These are phyloP conservation scores for Sebastes flavidus DNA, from an alignment of 2,797 vertebrate genomes.

Conservation along the genomic window DNA sequence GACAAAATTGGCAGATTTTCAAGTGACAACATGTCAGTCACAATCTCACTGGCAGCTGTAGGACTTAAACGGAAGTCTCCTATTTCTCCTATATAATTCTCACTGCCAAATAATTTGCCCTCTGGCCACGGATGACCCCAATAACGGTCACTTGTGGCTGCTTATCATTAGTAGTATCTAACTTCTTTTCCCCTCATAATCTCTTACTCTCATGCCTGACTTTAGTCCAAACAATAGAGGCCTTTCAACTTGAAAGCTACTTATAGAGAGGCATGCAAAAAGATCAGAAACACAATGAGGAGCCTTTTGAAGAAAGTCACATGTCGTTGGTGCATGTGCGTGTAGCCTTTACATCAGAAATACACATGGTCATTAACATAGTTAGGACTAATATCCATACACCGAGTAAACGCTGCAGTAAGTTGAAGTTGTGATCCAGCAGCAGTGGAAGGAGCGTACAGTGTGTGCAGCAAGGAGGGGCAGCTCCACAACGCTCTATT, in stretches of 20 bases:
- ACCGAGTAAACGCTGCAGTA: not conserved
- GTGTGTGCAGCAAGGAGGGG: slow-evolving; percentile 45
- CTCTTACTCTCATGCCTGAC: slow-evolving; percentile 50
- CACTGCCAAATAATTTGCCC: not conserved
- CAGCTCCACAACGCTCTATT: slow-evolving; percentile 50
- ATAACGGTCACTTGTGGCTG: not conserved
- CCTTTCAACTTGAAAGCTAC: slow-evolving; percentile 65
- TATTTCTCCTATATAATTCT: not conserved
- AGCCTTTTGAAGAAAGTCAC: slow-evolving; percentile 59
- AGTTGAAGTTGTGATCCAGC: not conserved
- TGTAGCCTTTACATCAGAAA: not conserved
- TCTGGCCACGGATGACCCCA: not conserved
- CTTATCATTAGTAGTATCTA: not conserved
- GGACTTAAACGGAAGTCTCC: not conserved
- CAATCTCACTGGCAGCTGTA: not conserved
- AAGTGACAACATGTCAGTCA: not conserved
- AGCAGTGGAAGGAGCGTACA: slow-evolving; percentile 1
- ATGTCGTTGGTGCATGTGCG: slow-evolving; percentile 25
- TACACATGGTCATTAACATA: slow-evolving; percentile 12
- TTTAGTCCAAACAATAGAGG: slow-evolving; percentile 65
- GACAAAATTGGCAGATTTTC: not conserved
- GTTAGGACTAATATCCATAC: not conserved
- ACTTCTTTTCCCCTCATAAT: slow-evolving; percentile 36
- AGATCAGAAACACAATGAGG: slow-evolving; percentile 50
- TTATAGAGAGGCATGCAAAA: slow-evolving; percentile 50